Base-by-base conservation (phyloP, 2,888 invertebrate genomes). In the Platypus cylindrus region DNA sequence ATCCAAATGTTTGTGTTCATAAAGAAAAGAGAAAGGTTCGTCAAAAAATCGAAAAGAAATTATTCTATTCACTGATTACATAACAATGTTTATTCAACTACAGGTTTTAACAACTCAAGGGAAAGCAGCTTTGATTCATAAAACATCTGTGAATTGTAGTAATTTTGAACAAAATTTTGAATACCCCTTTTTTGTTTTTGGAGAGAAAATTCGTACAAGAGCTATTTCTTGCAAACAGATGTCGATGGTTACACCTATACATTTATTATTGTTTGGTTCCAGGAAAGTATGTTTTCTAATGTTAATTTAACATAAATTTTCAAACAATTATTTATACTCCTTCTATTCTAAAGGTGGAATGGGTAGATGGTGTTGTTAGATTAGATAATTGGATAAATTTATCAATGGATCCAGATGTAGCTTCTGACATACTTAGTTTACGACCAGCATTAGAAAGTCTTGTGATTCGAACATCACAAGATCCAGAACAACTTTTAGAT, bases 191-290 rank as follows among this genome's bases (percentile, higher is more conserved):
- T 94, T 98, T 58, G 86, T 98, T 36, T 98, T 97, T 60, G 94
- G 95, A 0, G 97, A 98, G 66, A 98, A 98, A 71, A 89, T 97
- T 36, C 77, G 95, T 34, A 94, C 95, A 0, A 70, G 89, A 34
- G 93, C 94, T 1, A 90, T 98, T 31, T 83, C 87, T 9, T 95
- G 95, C 62, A 97, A 97, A 58, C 93, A 94, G 64, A 76, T 87
- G 74, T 70, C 70, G 1, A 94, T 94, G 90, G 85, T 97, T 4
- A 78, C 91, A 1, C 93, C 97, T 0, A 63, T 97, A 41, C 94
- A 97, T 56, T 65, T 98, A 25, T 59, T 98, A 45, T 65, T 98
- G 23, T 95, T 97, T 59, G 95, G 87, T 0, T 78, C 82, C n/a
- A 72, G 90, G 30, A 87, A 85, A 63, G 44, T 41, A 35, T 7